Base-by-base conservation (phyloP, 92 coral and sea anemone species). In the Ricordea florida region DNA sequence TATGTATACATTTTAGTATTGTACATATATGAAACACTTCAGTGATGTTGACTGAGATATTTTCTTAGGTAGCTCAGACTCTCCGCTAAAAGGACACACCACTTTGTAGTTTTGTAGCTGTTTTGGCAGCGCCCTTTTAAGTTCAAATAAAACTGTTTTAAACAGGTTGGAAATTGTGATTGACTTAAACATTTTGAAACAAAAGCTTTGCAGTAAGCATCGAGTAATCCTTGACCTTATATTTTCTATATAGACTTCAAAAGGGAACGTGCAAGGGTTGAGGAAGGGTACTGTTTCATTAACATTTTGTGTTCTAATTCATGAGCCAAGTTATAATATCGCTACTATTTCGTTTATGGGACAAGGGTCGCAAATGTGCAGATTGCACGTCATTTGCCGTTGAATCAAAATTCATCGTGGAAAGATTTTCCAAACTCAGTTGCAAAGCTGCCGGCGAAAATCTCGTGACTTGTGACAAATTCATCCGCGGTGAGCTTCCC, bases 401-500 rank as follows among this genome's bases (percentile, higher is more conserved):
- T 18, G 56, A 11, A 41, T 58, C 64, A 93, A 66, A 93, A 93
- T 31, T 93, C 98, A 42, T 93, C 98, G 69, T 93, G 96, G 33
- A 90, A 88, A 32, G 90, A 61, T 73, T 86, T 84, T 10, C 96
- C 96, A 76, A 75, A 93, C 77, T 90, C 89, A 10, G 98, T 93
- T 24, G 82, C 96, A 47, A 73, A 82, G 56, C 96, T 93, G 37
- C 98, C 96, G 11, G 93, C 92, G 33, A 89, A 93, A 42, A 89
- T 79, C 61, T 93, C 93, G 59, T 88, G 92, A 53, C 89, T 93
- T 5, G 79, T 83, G 16, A 81, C 91, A 33, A 93, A 66, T 58
- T 93, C 98, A 26, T 93, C 96, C 6, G 92, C 92, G 48, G 84
- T 88, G 28, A 93, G 40, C 76, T 90, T 93, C 7, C 98, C 89